Conservation (phyloP, 2,113 vertebrate genomes). For the Misgurnus anguillicaudatus region DNA sequence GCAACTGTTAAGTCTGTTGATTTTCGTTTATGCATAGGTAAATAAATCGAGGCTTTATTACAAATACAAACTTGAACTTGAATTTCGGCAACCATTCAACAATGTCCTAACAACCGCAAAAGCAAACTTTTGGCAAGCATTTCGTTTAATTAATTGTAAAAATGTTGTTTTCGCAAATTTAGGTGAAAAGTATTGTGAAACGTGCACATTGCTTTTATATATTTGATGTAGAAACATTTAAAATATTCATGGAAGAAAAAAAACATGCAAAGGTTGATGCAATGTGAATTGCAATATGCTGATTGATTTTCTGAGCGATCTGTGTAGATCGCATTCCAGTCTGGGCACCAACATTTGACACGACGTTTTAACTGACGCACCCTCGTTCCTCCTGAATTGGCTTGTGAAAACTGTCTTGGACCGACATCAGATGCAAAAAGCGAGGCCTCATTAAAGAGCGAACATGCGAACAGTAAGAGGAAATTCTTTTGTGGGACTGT, state of each 20-base stretch:
- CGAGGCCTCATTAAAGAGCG: not conserved
- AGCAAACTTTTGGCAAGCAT: too few relatives aligned
- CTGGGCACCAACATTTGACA: constrained; percentile 2
- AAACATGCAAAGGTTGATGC: not conserved
- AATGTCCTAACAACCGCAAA: too few relatives aligned
- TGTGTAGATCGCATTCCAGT: not conserved
- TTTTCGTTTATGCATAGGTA: not conserved
- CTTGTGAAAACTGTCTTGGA: constrained; percentile 40
- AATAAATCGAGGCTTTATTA: too few relatives aligned
- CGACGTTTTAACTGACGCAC: not conserved
- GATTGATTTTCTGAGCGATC: not conserved
- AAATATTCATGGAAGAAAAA: not conserved
- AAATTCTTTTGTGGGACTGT: constrained; percentile 28
- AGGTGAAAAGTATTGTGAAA: not conserved
- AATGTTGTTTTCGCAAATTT: too few relatives aligned
- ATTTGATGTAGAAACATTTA: not conserved
- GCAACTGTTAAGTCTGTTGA: not conserved
- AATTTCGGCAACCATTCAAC: too few relatives aligned
- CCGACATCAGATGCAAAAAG: constrained; percentile 22
- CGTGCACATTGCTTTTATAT: not conserved
- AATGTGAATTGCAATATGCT: not conserved
- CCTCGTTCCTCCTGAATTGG: constrained; percentile 16
- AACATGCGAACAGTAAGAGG: constrained; percentile 18
- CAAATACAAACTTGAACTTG: too few relatives aligned
- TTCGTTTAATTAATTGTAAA: too few relatives aligned